Evolutionary conservation across 2,797 vertebrate species (phyloP), one percentile per base, ranked within the genome.

Genomic region (Psittacula echo): DNA sequence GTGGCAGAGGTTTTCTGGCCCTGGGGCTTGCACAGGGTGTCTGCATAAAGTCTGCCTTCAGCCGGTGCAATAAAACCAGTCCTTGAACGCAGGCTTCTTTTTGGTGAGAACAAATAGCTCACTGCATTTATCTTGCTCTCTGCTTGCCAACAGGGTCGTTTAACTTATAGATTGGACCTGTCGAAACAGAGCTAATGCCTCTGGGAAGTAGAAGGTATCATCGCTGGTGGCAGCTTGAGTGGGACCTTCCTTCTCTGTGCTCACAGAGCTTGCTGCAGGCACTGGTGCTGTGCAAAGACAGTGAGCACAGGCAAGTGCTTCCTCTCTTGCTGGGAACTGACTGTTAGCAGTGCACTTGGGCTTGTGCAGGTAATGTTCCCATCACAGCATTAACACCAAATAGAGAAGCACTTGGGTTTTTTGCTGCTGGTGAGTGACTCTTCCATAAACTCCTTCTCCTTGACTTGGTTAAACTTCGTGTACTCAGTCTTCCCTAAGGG

Each of bases 301-400:
- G 37, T 1, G 5, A 42, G 39, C 51, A 6, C 0, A 1, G 34
- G 29, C 0, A 1, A 74, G 58, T 0, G 1, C 48, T 72, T 82
- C 75, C 61, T 60, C 51, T 37, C 26, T 19, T 54, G 32, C 82
- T 24, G 16, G n/a, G 45, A 87, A 6, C 47, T 5, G 8, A 7
- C 34, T 54, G 21, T 12, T 58, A 1, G 0, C 1, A 0, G 2
- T 51, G 45, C 0, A 2, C 64, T 62, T 26, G 3, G 70, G 11
- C 23, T 56, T 8, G 6, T 54, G 73, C 72, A 45, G 77, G 61
- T 86, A 64, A 66, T 29, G 21, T 39, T 66, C 71, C 34, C 2
- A 0, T 39, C 56, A 16, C 15, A 39, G 42, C 5, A 2, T 53
- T 64, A 29, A 27, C 2, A 58, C 37, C 5, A 0, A 45, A 56